Percentiles rank a stretch among this genome's conserved stretches.
These are phyloP conservation scores for Callocephalon fimbriatum DNA, from an alignment of 2,113 vertebrate species.

Conservation along the genomic window DNA sequence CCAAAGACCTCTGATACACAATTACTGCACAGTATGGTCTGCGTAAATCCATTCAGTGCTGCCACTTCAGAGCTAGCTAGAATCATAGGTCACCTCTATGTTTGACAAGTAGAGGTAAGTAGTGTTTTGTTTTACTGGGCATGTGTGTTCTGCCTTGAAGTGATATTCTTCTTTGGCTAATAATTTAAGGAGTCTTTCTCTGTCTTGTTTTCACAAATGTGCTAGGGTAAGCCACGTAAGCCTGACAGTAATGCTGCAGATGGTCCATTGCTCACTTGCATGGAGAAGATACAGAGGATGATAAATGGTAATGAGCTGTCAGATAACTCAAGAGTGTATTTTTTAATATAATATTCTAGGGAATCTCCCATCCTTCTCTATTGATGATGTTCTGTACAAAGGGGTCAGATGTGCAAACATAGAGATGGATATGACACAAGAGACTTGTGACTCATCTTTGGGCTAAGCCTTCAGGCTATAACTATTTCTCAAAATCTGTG, in stretches of 20 bases:
- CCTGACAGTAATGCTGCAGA: neutral
- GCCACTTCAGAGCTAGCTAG: neutral
- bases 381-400: neutral
- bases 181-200: neutral
- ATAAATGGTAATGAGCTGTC: constrained; percentile 75
- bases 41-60: neutral
- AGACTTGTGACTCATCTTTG: neutral
- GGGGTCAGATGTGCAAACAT: neutral
- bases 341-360: neutral
- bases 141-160: neutral
- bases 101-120: neutral
- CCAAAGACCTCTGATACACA: neutral
- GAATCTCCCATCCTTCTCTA: neutral
- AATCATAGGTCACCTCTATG: neutral
- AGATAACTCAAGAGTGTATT: neutral
- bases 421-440: neutral
- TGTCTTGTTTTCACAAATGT: neutral
- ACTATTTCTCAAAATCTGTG: neutral
- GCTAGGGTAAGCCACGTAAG: constrained; percentile 40
- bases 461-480: neutral
- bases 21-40: neutral
- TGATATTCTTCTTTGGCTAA: neutral
- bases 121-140: neutral
- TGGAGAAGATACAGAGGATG: constrained; percentile 80
- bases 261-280: constrained; percentile 68